Base-by-base conservation (phyloP, 2,797 vertebrate species). In the Danio kyathit region DNA sequence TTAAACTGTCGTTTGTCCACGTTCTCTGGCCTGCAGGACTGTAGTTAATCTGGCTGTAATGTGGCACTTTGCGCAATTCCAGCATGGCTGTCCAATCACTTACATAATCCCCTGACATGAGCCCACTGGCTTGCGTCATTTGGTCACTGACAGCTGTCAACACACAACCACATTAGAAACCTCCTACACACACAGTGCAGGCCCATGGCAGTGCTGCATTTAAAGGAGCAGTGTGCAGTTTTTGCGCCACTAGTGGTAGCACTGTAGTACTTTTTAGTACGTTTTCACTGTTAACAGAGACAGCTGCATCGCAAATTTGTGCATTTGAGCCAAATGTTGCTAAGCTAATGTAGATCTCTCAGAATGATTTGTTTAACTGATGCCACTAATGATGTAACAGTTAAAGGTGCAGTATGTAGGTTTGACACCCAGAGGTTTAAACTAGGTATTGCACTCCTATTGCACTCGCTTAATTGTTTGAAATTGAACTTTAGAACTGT, bases 81-180 rank as follows among this genome's bases (percentile, higher is more conserved):
- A 77, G 82, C 73, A 76, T 87, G 79, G 83, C 90, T 85, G 90
- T 92, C 91, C 94, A 92, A 84, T 86, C 89, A 82, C 91, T 95
- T 95, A 93, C 92, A 91, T 95, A 94, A 95, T 93, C 88, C 90
- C 85, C 87, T 83, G 89, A 91, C 91, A 93, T 91, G 91, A 90
- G 89, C 88, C 88, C 78, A 73, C 85, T 89, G 87, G 86, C 89
- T 92, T 92, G 89, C 90, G 87, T 94, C 93, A 94, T 90, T 90
- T 88, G 85, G 89, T 90, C 91, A 91, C 87, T 92, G 92, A 93
- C 94, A 94, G 92, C 93, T 94, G 93, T 93, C 93, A 91, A 84
- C 90, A 83, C 90, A 84, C 59, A 71, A 85, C 80, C 86, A 85
- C 63, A 76, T 84, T 80, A 82, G 71, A 56, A 80, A 70, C 52